These are phyloP conservation scores for Cephalopterus ornatus DNA, from an alignment of 2,113 vertebrate genomes.

Conservation along the genomic window DNA sequence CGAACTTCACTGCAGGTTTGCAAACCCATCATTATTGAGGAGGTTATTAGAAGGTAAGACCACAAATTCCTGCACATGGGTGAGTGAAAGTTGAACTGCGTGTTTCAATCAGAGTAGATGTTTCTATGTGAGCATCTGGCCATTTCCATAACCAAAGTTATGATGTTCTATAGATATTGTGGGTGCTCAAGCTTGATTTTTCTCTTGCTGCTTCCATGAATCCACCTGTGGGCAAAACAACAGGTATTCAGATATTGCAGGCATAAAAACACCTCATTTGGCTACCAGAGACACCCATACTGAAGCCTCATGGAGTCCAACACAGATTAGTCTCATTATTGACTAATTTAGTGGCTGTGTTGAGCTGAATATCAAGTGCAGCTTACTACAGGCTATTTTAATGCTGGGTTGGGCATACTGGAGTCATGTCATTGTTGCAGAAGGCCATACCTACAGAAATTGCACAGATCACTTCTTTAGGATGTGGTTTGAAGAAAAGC, in stretches of 20 bases:
- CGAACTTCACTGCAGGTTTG: neutral
- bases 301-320: neutral
- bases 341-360: neutral
- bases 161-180: accelerated
- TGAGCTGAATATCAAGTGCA: neutral
- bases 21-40: neutral
- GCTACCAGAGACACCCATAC: neutral
- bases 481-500: neutral
- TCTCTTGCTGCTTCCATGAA: neutral
- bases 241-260: neutral
- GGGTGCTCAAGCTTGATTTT: neutral
- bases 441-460: neutral
- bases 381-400: neutral
- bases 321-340: neutral
- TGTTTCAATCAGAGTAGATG: neutral
- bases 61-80: accelerated
- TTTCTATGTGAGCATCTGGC: neutral
- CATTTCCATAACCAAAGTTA: neutral
- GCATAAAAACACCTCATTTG: neutral
- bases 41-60: neutral
- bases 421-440: neutral
- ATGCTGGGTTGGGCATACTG: neutral
- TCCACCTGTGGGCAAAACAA: neutral
- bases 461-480: neutral
- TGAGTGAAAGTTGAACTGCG: neutral